Conservation (phyloP, 1,140 invertebrate species). For the Drosophila pallidifrons region DNA sequence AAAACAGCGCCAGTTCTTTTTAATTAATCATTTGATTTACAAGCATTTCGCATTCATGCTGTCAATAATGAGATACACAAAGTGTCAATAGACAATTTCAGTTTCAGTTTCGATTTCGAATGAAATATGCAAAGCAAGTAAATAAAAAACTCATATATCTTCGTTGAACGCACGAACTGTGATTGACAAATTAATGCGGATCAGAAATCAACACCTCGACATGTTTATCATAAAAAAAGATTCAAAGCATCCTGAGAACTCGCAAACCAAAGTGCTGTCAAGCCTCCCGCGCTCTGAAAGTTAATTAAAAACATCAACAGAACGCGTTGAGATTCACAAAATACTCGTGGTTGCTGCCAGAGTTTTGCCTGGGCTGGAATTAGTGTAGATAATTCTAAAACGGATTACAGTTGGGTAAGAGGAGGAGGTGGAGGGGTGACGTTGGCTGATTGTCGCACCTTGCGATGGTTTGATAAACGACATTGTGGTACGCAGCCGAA, state of each 20-base stretch:
- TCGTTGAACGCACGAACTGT: constrained; percentile 59
- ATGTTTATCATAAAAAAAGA: constrained; percentile 67
- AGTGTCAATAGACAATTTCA: background rate
- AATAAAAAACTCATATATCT: background rate
- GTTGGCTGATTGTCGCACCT: constrained; percentile 52
- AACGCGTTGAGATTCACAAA: constrained; percentile 74
- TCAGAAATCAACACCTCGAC: constrained; percentile 78
- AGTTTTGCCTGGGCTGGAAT: constrained; percentile 52
- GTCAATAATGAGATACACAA: no score
- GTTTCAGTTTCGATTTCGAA: background rate
- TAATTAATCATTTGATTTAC: constrained; percentile 31
- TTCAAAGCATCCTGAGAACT: constrained; percentile 2
- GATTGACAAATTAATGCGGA: constrained; percentile 78
- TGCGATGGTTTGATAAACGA: constrained; percentile 76
- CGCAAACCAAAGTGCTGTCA: constrained; percentile 27
- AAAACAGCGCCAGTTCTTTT: constrained; percentile 24
- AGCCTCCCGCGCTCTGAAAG: constrained; percentile 37
- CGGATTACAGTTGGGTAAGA: constrained; percentile 40
- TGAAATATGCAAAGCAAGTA: background rate
- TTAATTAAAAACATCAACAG: constrained; percentile 83
- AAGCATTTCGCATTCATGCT: background rate
- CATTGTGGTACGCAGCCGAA: constrained; percentile 25
- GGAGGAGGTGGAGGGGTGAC: constrained; percentile 1
- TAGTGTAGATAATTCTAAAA: constrained; percentile 69
- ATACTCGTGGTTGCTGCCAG: constrained; percentile 12